Conservation (phyloP, 2,888 invertebrate genomes). For the Graphium colonna region DNA sequence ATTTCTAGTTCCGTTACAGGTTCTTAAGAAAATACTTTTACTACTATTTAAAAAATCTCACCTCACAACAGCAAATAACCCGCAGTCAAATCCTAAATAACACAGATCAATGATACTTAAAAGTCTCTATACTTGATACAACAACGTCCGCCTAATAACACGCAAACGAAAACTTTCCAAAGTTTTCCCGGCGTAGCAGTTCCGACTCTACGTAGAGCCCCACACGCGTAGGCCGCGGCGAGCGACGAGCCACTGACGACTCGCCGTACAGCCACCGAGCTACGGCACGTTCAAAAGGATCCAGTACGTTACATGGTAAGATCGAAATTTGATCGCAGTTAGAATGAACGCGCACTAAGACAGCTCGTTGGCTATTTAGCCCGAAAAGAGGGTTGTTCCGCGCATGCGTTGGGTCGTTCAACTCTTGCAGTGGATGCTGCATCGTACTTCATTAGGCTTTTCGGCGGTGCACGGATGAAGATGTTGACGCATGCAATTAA, state of each 20-base stretch:
- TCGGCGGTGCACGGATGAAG: constrained; percentile 23
- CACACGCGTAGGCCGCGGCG: constrained; percentile 49
- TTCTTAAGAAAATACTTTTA: background rate
- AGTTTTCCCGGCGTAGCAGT: constrained; percentile 47
- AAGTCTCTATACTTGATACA: constrained; percentile 10
- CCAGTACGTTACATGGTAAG: constrained; percentile 70
- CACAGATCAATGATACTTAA: constrained; percentile 7
- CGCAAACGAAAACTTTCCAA: constrained; percentile 47
- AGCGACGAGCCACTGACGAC: constrained; percentile 52
- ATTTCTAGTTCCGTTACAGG: no score
- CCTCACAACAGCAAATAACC: constrained; percentile 4
- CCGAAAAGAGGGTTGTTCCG: constrained; percentile 42
- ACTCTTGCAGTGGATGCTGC: constrained; percentile 65
- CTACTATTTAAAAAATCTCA: constrained; percentile 7
- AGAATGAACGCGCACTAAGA: constrained; percentile 63
- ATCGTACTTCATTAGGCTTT: constrained; percentile 43
- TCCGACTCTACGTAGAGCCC: constrained; percentile 5
- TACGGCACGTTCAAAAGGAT: constrained; percentile 55
- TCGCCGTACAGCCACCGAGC: constrained; percentile 32
- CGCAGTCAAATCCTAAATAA: background rate
- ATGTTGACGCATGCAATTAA: constrained; percentile 20
- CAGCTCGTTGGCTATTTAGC: constrained; percentile 62
- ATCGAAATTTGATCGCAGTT: constrained; percentile 77
- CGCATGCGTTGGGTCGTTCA: constrained; percentile 68
- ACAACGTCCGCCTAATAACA: constrained; percentile 19